Conservation (phyloP, 2,888 invertebrate species). For the Bibio marci region DNA sequence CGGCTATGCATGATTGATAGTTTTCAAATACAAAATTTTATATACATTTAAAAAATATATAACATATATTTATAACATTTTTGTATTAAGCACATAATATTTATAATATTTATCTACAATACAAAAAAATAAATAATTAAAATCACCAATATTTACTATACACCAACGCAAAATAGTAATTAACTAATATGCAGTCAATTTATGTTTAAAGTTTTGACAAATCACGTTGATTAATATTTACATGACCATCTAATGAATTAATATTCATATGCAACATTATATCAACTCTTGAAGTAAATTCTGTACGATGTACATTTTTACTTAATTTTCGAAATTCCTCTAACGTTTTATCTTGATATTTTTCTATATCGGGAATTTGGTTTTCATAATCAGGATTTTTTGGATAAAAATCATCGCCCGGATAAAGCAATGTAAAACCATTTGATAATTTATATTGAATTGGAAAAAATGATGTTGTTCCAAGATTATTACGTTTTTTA, state of each 20-base stretch:
- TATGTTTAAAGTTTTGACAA: too few relatives aligned
- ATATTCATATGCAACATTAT: conserved; percentile 7
- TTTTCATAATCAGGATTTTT: conserved; percentile 19
- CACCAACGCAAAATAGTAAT: too few relatives aligned
- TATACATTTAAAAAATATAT: too few relatives aligned
- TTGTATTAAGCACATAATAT: too few relatives aligned
- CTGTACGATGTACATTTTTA: conserved; percentile 20
- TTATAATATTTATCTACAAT: too few relatives aligned
- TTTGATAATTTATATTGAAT: conserved; percentile 36
- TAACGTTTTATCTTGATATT: conserved; percentile 14
- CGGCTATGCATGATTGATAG: too few relatives aligned
- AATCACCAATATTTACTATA: too few relatives aligned
- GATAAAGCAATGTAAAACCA: conserved; percentile 38
- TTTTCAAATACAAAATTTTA: too few relatives aligned
- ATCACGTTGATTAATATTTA: too few relatives aligned
- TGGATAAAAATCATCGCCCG: conserved; percentile 38
- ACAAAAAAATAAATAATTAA: too few relatives aligned
- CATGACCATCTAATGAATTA: conserved; percentile 6
- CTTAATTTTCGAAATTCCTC: conserved; percentile 21
- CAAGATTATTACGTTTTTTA: conserved; percentile 33
- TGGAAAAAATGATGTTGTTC: conserved; percentile 37
- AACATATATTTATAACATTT: too few relatives aligned
- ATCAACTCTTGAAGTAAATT: conserved; percentile 5
- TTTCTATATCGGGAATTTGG: conserved; percentile 12
- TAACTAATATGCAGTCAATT: too few relatives aligned